A percentile compares a stretch with the other conserved stretches of the same genome.
These are phyloP conservation scores for Gymnocheta viridis DNA, from an alignment of 2,888 invertebrate species.

Conservation along the genomic window DNA sequence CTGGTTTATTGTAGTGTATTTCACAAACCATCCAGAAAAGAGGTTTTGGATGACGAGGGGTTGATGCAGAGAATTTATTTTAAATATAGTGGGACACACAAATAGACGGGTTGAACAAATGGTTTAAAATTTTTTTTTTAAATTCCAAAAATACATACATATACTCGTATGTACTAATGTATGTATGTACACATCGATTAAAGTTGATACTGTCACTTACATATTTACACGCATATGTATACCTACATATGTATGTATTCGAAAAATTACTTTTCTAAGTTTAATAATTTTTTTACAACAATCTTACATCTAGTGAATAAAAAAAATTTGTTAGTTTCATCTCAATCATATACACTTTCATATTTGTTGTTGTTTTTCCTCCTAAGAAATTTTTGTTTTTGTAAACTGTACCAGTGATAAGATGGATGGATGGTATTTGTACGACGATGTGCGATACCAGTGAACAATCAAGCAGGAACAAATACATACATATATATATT, in stretches of 20 bases:
- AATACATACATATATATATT: conserved; percentile 46
- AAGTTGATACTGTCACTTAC: too few relatives aligned
- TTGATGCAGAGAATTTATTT: background rate
- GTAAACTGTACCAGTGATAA: conserved; percentile 78
- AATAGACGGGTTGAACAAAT: too few relatives aligned
- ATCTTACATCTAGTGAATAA: conserved; percentile 7
- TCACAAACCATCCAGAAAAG: background rate
- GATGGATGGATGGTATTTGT: conserved; percentile 59
- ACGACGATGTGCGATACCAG: conserved; percentile 58
- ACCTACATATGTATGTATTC: background rate
- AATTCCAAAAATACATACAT: too few relatives aligned
- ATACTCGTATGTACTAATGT: too few relatives aligned
- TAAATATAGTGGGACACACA: background rate
- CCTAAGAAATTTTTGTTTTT: conserved; percentile 72
- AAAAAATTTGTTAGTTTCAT: conserved; percentile 47
- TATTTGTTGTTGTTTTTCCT: conserved; percentile 43
- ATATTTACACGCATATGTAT: background rate
- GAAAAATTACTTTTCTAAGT: background rate
- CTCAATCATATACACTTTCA: conserved; percentile 44
- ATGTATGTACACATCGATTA: too few relatives aligned
- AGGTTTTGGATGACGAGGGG: background rate
- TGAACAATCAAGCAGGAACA: conserved; percentile 53
- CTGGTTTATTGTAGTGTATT: conserved; percentile 35
- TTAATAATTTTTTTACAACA: conserved; percentile 23
- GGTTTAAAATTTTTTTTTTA: too few relatives aligned